Base-by-base conservation (phyloP, 2,888 invertebrate species). In the Clusia tigrina region DNA sequence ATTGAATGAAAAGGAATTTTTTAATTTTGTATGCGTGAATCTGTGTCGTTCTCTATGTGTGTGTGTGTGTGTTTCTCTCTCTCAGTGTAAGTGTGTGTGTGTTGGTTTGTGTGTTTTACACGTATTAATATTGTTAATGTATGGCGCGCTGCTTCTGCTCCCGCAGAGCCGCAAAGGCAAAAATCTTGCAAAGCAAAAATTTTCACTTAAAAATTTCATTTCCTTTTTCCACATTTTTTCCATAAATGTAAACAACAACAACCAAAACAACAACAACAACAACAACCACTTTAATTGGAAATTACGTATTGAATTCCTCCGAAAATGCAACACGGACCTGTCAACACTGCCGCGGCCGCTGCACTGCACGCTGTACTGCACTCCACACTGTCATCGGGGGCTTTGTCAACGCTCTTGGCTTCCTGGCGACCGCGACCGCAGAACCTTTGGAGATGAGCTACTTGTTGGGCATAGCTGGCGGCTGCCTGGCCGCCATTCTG, bases 391-490 rank as follows among this genome's bases (percentile, higher is more conserved):
- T n/a, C n/a, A n/a, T n/a, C n/a, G n/a, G n/a, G n/a, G n/a, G n/a
- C n/a, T n/a, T n/a, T n/a, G n/a, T n/a, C n/a, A n/a, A n/a, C n/a
- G n/a, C n/a, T n/a, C n/a, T n/a, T n/a, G n/a, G n/a, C n/a, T n/a
- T n/a, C n/a, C n/a, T n/a, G n/a, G n/a, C n/a, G n/a, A n/a, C n/a
- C n/a, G n/a, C n/a, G n/a, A n/a, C n/a, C n/a, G n/a, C n/a, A 88
- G 88, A 88, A 79, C 88, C 88, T 58, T 81, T 88, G 71, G 86
- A 87, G 76, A 86, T 88, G 86, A 86, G 87, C 75, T 87, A 88
- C 63, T 77, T 88, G 70, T 83, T 88, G 67, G 87, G 87, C 66
- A 83, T 88, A 38, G 87, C 87, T 37, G 87, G 86, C 54, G 87
- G 86, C 60, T 85, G 87, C 64, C 79, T 88, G 68, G 85, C 87